A percentile compares a stretch with the other conserved stretches of the same genome.
Conservation (phyloP, 2,113 vertebrate species). For the Marmota monax region DNA sequence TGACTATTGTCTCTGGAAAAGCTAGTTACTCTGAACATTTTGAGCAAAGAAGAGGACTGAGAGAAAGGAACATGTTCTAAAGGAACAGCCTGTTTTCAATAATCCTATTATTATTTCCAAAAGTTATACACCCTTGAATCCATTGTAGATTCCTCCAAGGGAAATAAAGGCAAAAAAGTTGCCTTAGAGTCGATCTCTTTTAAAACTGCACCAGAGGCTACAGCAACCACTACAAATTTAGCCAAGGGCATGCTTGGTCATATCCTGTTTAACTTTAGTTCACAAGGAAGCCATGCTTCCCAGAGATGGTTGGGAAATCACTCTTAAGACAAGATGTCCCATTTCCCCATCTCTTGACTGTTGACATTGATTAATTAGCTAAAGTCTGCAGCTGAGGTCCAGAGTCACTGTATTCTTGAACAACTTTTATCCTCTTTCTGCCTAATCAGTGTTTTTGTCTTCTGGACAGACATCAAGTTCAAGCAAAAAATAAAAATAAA, state of each 20-base stretch:
- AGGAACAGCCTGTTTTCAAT: not conserved
- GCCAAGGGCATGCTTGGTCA: slow-evolving; percentile 54
- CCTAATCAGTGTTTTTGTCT: slow-evolving; percentile 77
- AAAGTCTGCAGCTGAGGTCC: slow-evolving; percentile 36
- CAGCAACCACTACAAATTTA: slow-evolving; percentile 16
- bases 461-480: slow-evolving; percentile 66
- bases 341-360: not conserved
- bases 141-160: not conserved
- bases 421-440: slow-evolving; percentile 65
- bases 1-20: not conserved
- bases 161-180: slow-evolving; percentile 36
- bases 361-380: slow-evolving; percentile 66
- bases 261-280: slow-evolving; percentile 66
- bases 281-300: slow-evolving; percentile 60
- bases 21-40: not conserved
- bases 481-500: slow-evolving; percentile 44
- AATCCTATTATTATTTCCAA: not conserved
- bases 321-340: slow-evolving; percentile 42
- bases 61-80: not conserved
- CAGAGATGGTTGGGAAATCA: slow-evolving; percentile 55
- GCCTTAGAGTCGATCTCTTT: not conserved
- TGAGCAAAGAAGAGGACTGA: not conserved
- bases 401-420: slow-evolving; percentile 65
- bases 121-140: not conserved
- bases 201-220: not conserved